Evolutionary conservation across 1,140 invertebrate species (phyloP), one percentile per base, ranked within the genome.

Genomic region (Aphidius gifuensis): DNA sequence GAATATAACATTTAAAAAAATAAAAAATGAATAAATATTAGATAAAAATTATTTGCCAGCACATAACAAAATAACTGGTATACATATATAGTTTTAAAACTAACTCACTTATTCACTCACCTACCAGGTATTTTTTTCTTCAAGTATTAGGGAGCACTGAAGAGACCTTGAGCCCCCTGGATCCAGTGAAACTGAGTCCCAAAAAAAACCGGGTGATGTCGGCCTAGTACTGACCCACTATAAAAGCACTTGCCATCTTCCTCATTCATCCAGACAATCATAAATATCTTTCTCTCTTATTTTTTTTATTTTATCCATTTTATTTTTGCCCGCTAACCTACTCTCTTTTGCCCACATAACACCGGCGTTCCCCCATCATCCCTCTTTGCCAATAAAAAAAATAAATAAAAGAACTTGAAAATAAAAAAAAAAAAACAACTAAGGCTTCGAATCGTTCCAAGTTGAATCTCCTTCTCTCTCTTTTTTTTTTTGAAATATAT

Each of bases 181-280:
- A 47, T 57, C 64, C 23, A 32, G 23, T 32, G 23, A 32, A 32
- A 32, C 57, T 44, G 57, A 43, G 58, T 50, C 51, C 39, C 16
- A 43, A 55, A 55, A 32, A 32, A 58, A 60, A 71, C 73, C 74
- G 70, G 76, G 70, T 78, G 75, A 64, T 67, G 56, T 51, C 60
- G 60, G 56, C 50, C 76, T 76, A 78, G 74, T 76, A 77, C 75
- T 81, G 78, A 81, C 78, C 79, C 79, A 81, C 75, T 80, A 80
- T 80, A 78, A 80, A 80, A 74, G 73, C 78, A 79, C 79, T 80
- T 78, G 78, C 77, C 67, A 48, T 79, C 76, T 67, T 79, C 66
- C 73, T 78, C 72, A 64, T 74, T 73, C 69, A 58, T 60, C 67
- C 68, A 65, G 68, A 70, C 66, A 68, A 68, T 71, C 59, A 66